phyloP scores from a whole-genome alignment of 2,888 invertebrate genomes.

The Callyntrura guangdongensis region DNA sequence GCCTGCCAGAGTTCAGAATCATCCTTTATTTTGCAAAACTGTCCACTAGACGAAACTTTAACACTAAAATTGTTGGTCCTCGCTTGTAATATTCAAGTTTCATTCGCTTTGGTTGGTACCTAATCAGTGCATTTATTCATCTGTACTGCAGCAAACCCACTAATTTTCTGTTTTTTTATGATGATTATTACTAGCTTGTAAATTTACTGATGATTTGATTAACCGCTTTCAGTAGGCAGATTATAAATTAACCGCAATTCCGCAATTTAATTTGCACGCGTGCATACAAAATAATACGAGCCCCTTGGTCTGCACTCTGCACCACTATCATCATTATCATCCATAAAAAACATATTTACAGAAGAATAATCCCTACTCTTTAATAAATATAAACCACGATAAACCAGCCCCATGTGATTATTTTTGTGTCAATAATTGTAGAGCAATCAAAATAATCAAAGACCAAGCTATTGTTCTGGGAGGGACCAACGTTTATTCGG shows the following conservation, averaged over 20 bases:
- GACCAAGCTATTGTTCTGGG: not conserved
- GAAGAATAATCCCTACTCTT: too few relatives aligned
- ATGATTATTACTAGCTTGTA: too few relatives aligned
- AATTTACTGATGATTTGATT: too few relatives aligned
- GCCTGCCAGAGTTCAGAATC: not conserved
- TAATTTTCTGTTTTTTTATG: not conserved
- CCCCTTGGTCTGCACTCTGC: too few relatives aligned
- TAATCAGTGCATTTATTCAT: too few relatives aligned
- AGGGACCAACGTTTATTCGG: not conserved
- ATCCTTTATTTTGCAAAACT: not conserved
- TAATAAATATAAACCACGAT: too few relatives aligned
- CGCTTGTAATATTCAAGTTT: not conserved
- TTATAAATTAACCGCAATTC: not conserved
- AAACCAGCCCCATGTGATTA: slow-evolving; percentile 13
- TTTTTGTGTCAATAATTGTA: not conserved
- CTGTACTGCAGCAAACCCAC: too few relatives aligned
- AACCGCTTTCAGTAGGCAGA: too few relatives aligned
- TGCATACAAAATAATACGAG: not conserved
- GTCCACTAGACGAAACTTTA: not conserved
- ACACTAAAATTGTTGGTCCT: not conserved
- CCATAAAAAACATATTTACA: too few relatives aligned
- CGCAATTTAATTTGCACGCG: not conserved
- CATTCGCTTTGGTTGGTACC: too few relatives aligned
- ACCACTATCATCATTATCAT: too few relatives aligned
- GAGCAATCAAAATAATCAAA: not conserved